A percentile compares a stretch with the other conserved stretches of the same genome.
These are phyloP conservation scores for Drosophila mojavensis DNA, from an alignment of 1,140 invertebrate genomes.

Conservation along the genomic window DNA sequence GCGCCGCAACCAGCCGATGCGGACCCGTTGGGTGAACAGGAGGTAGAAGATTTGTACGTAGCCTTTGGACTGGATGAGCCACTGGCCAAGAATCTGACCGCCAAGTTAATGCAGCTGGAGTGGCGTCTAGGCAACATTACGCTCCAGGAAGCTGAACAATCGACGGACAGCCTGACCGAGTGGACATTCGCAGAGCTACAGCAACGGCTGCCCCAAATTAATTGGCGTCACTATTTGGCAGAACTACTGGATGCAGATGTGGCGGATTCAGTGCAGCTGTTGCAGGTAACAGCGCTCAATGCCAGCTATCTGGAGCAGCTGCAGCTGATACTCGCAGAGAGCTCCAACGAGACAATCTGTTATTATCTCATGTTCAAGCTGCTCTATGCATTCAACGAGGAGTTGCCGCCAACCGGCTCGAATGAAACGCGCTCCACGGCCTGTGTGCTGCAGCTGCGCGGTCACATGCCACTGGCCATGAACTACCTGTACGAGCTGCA, in stretches of 20 bases:
- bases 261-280: conserved; percentile 23
- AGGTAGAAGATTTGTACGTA: conserved; percentile 43
- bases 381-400: conserved; percentile 45
- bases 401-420: conserved; percentile 38
- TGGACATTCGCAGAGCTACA: conserved; percentile 39
- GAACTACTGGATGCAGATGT: conserved; percentile 13
- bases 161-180: conserved; percentile 19
- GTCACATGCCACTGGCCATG: conserved; percentile 59
- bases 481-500: conserved; percentile 56
- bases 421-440: conserved; percentile 5
- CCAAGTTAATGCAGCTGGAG: conserved; percentile 50
- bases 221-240: conserved; percentile 57
- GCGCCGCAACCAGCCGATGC: conserved; percentile 19
- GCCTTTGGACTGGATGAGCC: conserved; percentile 49
- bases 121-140: conserved; percentile 41
- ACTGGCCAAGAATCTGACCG: conserved; percentile 43
- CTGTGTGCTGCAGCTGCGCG: conserved; percentile 52
- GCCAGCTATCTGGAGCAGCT: conserved; percentile 45
- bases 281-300: conserved; percentile 45
- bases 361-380: conserved; percentile 71
- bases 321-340: conserved; percentile 29
- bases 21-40: conserved; percentile 7
- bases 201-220: conserved; percentile 43
- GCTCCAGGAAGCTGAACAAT: not conserved
- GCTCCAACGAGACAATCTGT: conserved; percentile 61